These are phyloP conservation scores for Tenrec ecaudatus DNA, from an alignment of 2,113 vertebrate genomes.

Conservation along the genomic window DNA sequence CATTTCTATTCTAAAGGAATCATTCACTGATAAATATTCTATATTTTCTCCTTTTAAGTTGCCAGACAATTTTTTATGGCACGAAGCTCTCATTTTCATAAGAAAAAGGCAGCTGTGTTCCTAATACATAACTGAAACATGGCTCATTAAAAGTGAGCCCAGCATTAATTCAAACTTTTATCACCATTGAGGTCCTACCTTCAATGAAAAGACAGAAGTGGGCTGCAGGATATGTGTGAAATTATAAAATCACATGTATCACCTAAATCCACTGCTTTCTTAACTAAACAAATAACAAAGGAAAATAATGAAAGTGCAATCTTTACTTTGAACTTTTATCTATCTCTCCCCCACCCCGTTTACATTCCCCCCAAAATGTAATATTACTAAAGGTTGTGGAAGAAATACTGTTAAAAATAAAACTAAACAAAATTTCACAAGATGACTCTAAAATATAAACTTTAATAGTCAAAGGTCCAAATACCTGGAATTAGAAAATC, in stretches of 20 bases:
- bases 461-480: too few relatives aligned
- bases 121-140: conserved; percentile 71
- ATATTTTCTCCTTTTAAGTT: conserved; percentile 58
- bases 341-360: not conserved
- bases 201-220: conserved; percentile 23
- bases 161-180: conserved; percentile 53
- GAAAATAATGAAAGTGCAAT: not conserved
- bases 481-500: too few relatives aligned
- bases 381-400: not conserved
- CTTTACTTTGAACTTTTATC: conserved; percentile 43
- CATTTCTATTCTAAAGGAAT: conserved; percentile 36
- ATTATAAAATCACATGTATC: conserved; percentile 48
- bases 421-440: not conserved
- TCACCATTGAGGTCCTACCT: not conserved
- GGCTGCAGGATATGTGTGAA: not conserved
- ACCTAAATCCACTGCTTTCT: not conserved
- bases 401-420: not conserved
- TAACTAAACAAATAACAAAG: too few relatives aligned
- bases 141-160: conserved; percentile 37
- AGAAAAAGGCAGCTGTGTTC: conserved; percentile 68
- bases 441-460: too few relatives aligned
- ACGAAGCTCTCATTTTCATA: conserved; percentile 63
- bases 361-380: not conserved
- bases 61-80: conserved; percentile 14
- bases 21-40: conserved; percentile 43